Base-by-base conservation (phyloP, 2,888 invertebrate genomes). In the Sarcophaga variegata region DNA sequence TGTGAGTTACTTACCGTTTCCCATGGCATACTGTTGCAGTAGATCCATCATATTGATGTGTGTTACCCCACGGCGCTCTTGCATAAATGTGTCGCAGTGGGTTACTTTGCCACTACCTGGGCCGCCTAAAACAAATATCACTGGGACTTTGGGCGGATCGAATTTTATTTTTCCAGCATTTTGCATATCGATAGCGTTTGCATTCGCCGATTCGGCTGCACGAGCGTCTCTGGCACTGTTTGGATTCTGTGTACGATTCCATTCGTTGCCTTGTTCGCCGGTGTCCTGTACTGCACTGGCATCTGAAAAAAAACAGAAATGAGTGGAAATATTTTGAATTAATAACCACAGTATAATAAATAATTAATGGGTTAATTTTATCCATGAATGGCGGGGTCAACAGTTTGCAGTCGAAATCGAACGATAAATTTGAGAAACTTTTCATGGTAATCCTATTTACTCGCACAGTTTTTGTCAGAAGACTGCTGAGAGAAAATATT, bases 61-160 rank as follows among this genome's bases (percentile, higher is more conserved):
- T 71, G 96, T 96, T 77, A 97, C 95, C 66, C 97, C 97, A 83
- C 96, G 96, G 89, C 96, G 95, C 94, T 98, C 97, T 94, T 97
- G 96, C 95, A 97, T 97, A 91, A 97, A 94, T 91, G 96, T 97
- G 93, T 98, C 98, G 94, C 99, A 99, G 93, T 99, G 98, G 91
- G 99, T 99, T 94, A 99, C 98, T 96, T 99, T 99, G 69, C 99
- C 99, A 94, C 98, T 98, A 90, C 98, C 99, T 89, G 99, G 99
- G 88, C 99, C 99, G 91, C 99, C 97, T 93, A 97, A 95, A 89
- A 98, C 96, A 94, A 97, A 97, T 94, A 98, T 97, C 92, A 98
- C 97, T 83, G 97, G 97, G 91, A 97, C 97, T 93, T 95, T 96
- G 72, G 97, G 97, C 89, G 96, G 95, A 94, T 97, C 97, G 93